Evolutionary conservation across 1,140 invertebrate species (phyloP), one percentile per base, ranked within the genome.

Genomic region (Whitmania pigra): DNA sequence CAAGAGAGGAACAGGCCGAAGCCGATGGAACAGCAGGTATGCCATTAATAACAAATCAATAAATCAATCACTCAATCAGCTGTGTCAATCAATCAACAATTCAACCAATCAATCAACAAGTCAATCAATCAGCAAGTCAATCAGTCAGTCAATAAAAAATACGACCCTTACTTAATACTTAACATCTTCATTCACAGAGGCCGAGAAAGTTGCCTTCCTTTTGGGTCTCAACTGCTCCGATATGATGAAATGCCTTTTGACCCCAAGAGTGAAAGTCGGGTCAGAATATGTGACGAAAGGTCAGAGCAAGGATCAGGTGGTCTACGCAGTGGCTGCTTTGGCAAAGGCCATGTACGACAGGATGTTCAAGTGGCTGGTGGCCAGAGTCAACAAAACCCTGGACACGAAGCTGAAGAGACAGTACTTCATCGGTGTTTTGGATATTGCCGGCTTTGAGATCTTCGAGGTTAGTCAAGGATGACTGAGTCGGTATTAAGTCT

Each of bases 381-480:
- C 91, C 86, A 93, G 94, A 84, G 94, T 93, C 90, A 97, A 97
- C 89, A 92, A 94, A 83, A 97, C 93, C 78, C 86, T 97, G 82
- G 94, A 97, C 86, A 97, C 93, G 79, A 93, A 96, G 84, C 91
- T 94, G 83, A 96, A 96, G 86, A 89, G 93, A 84, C 91, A 93
- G 84, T 92, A 93, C 86, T 97, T 96, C 87, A 97, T 97, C 85
- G 86, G 96, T 92, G 96, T 99, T 85, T 88, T 99, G 87, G 96
- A 99, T 92, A 99, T 99, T 88, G 95, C 95, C 85, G 95, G 95
- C 88, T 99, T 99, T 85, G 96, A 99, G 87, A 98, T 98, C 86
- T 98, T 99, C 88, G 95, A 97, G 86, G 93, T 95, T 22, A 53
- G 20, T 20, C 29, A 17, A 17, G 43, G 43, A 5, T 13, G 15